These are phyloP conservation scores for Rotaria socialis DNA, from an alignment of 2,888 invertebrate species.

Conservation along the genomic window DNA sequence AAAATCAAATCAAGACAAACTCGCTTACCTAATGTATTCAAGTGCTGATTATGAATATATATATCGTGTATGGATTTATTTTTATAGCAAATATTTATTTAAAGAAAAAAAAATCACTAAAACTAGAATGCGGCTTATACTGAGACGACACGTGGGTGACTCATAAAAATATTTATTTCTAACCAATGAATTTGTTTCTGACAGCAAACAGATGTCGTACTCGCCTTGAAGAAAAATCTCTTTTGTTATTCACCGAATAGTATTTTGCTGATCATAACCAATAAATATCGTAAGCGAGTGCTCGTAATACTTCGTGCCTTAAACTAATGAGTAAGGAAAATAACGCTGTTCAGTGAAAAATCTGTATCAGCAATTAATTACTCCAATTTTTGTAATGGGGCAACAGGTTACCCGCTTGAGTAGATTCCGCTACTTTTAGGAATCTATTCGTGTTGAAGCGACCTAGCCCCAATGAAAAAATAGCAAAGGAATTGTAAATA, in stretches of 20 bases:
- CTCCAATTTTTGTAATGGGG: slow-evolving; percentile 4
- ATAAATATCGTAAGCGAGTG: not conserved
- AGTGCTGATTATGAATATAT: too few species aligned
- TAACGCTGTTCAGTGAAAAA: slow-evolving; percentile 10
- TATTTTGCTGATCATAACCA: not conserved
- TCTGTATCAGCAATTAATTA: not conserved
- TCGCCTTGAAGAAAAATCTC: not conserved
- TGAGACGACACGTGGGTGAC: not conserved
- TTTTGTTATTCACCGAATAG: not conserved
- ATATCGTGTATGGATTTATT: too few species aligned
- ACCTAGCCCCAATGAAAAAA: not conserved
- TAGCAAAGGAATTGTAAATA: not conserved
- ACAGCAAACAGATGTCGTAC: not conserved
- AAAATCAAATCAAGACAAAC: too few species aligned
- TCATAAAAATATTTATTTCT: not conserved
- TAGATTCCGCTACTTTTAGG: not conserved
- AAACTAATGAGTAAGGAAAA: slow-evolving; percentile 32
- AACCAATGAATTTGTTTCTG: not conserved
- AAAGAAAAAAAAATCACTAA: too few species aligned
- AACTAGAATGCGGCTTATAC: too few species aligned
- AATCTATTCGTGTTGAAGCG: slow-evolving; percentile 26
- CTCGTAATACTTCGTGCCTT: not conserved
- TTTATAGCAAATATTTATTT: too few species aligned
- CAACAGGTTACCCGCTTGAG: slow-evolving; percentile 20
- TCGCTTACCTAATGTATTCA: too few species aligned